Conservation (phyloP, 2,113 vertebrate genomes). For the Mungos mungo region DNA sequence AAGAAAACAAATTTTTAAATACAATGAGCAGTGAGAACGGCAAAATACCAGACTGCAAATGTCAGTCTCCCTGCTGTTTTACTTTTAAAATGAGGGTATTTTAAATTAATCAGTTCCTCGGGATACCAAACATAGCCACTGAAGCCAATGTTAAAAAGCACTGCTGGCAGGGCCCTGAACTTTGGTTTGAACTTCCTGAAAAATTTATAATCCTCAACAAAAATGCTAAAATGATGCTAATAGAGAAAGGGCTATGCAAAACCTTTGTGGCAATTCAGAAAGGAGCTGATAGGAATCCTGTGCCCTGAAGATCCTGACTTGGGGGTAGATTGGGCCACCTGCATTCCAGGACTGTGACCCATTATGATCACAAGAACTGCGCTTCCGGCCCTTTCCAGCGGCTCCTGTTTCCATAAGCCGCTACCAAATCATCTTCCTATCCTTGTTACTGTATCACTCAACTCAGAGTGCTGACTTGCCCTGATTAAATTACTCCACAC, state of each 20-base stretch:
- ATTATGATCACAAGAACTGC: background rate
- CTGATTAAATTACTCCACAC: slow-evolving; percentile 65
- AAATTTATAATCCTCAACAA: slow-evolving; percentile 59
- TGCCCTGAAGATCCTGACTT: background rate
- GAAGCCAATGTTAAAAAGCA: slow-evolving; percentile 51
- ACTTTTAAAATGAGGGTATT: slow-evolving; percentile 41
- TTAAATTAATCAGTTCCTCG: slow-evolving; percentile 64
- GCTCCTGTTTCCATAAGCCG: slow-evolving; percentile 13
- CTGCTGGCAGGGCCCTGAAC: slow-evolving; percentile 37
- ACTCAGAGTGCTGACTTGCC: background rate
- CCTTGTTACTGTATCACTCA: background rate
- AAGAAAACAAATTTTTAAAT: background rate
- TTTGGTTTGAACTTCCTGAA: slow-evolving; percentile 66
- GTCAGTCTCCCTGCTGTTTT: slow-evolving; percentile 65
- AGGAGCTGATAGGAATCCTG: background rate
- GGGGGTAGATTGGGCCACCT: background rate
- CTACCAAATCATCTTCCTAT: background rate
- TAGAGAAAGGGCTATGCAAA: slow-evolving; percentile 20
- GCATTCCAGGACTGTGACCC: background rate
- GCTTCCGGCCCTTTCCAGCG: background rate
- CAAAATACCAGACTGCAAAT: slow-evolving; percentile 40
- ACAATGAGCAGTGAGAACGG: slow-evolving; percentile 34
- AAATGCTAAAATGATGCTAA: slow-evolving; percentile 49
- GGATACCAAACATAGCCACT: background rate
- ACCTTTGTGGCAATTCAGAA: background rate